These are phyloP conservation scores for Pogonocichla stellata DNA, from an alignment of 2,113 vertebrate genomes.

Conservation along the genomic window DNA sequence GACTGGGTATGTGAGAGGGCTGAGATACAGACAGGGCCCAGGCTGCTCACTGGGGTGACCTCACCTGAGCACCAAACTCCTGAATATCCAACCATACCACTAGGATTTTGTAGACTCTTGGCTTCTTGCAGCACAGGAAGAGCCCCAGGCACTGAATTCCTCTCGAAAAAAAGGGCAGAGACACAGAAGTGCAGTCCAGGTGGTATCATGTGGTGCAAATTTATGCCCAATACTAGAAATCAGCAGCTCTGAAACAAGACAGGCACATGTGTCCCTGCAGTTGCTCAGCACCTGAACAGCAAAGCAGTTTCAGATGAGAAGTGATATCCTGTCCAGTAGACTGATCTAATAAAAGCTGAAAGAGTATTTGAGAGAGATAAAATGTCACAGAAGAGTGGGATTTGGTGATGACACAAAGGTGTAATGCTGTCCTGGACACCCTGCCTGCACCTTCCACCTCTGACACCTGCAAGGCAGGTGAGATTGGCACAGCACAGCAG, in stretches of 20 bases:
- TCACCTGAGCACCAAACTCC: not conserved
- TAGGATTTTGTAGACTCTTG: not conserved
- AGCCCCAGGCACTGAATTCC: not conserved
- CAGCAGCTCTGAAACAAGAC: not conserved
- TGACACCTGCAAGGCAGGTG: not conserved
- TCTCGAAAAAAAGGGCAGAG: not conserved
- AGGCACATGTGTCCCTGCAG: not conserved
- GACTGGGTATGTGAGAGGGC: not conserved
- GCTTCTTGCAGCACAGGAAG: not conserved
- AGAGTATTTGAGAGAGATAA: not conserved
- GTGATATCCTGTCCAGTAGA: not conserved
- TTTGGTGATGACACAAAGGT: not conserved
- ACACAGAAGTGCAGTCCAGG: not conserved
- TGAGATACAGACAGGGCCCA: not conserved
- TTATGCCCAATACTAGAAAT: not conserved
- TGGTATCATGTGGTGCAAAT: not conserved
- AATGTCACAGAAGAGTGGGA: not conserved
- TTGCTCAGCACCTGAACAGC: not conserved
- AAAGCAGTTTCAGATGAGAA: not conserved
- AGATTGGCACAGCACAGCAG: not conserved
- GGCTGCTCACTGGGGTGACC: rapidly evolving
- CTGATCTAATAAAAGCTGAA: not conserved
- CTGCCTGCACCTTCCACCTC: not conserved
- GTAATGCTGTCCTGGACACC: not conserved
- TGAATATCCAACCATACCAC: not conserved